phyloP scores from a whole-genome alignment of 2,113 vertebrate species.

The Piliocolobus tephrosceles region DNA sequence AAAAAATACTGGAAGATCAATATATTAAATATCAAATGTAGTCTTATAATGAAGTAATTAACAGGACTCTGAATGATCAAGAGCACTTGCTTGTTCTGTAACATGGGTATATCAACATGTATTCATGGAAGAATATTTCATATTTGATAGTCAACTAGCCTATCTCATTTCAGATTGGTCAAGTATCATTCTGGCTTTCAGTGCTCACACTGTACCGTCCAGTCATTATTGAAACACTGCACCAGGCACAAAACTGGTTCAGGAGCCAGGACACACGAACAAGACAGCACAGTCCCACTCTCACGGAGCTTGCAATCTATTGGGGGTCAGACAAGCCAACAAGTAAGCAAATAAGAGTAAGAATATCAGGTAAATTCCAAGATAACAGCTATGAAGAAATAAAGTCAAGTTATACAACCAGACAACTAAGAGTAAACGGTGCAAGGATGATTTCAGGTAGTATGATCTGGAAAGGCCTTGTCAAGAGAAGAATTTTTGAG shows the following conservation, averaged over 20 bases:
- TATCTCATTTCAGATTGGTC: neutral
- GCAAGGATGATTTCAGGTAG: neutral
- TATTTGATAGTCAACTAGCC: neutral
- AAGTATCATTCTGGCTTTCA: neutral
- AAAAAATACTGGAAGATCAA: neutral
- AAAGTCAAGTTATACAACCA: neutral
- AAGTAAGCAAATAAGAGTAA: neutral
- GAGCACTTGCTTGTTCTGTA: neutral
- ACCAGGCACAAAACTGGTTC: neutral
- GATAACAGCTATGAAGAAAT: neutral
- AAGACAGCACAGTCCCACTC: neutral
- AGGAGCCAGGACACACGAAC: neutral
- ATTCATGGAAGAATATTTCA: neutral
- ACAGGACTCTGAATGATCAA: neutral
- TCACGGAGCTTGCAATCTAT: neutral
- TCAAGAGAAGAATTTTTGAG: neutral
- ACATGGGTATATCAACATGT: neutral
- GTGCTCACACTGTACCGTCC: neutral
- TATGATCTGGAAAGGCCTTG: neutral
- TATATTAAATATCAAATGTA: neutral
- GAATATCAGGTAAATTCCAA: neutral
- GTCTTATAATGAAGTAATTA: neutral
- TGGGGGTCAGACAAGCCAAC: neutral
- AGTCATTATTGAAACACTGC: neutral
- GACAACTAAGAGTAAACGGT: neutral